Percentiles rank a stretch among this genome's conserved stretches.
Conservation (phyloP, 1,140 invertebrate genomes). For the Ooceraea biroi region DNA sequence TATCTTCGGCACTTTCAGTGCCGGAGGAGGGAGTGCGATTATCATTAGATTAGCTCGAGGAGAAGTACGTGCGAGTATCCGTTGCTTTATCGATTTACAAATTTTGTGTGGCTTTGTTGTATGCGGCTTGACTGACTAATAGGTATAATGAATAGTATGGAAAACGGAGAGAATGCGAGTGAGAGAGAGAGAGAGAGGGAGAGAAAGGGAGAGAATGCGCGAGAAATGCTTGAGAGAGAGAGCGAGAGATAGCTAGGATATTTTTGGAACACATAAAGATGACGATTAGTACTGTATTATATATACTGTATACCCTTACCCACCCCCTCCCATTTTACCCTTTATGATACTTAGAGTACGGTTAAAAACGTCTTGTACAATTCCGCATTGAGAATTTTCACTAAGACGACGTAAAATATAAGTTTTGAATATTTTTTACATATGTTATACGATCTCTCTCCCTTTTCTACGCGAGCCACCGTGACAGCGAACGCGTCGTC, state of each 20-base stretch:
- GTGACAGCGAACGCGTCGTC: not conserved
- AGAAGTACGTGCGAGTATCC: constrained; percentile 33
- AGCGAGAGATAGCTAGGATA: constrained; percentile 72
- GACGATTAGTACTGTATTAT: constrained; percentile 76
- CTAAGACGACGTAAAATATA: constrained; percentile 81
- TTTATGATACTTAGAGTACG: constrained; percentile 73
- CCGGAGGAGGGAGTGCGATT: constrained; percentile 40
- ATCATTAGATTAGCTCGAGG: constrained; percentile 56
- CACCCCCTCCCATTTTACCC: constrained; percentile 61
- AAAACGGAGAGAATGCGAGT: not conserved
- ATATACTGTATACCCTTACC: constrained; percentile 67
- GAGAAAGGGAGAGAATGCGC: constrained; percentile 25
- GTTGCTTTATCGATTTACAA: constrained; percentile 57
- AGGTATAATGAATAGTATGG: constrained; percentile 48
- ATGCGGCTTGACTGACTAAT: constrained; percentile 51
- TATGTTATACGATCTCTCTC: constrained; percentile 71
- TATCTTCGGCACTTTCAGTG: constrained; percentile 18
- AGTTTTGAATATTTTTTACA: constrained; percentile 84
- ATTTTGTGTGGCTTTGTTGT: constrained; percentile 68
- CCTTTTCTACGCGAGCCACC: constrained; percentile 48
- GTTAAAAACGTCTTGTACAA: constrained; percentile 79
- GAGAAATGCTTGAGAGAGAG: constrained; percentile 13
- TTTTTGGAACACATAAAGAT: constrained; percentile 77
- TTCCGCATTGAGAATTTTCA: constrained; percentile 79
- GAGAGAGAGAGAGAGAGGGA: constrained; percentile 16